These are phyloP conservation scores for Coturnix japonica DNA, from an alignment of 2,113 vertebrate genomes.

Conservation along the genomic window DNA sequence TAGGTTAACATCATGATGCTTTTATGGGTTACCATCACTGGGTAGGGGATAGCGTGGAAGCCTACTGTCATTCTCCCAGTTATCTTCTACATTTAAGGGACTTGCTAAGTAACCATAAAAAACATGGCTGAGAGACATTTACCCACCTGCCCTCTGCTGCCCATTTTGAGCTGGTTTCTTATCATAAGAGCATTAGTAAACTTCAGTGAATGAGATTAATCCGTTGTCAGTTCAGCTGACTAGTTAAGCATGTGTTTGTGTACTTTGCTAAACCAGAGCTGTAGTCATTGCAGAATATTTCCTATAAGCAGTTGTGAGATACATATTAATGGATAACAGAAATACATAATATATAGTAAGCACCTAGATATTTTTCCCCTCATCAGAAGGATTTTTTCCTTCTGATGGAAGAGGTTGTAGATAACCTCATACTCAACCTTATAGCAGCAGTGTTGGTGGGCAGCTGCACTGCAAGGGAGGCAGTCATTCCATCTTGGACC, in stretches of 20 bases:
- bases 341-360: accelerated
- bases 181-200: not conserved
- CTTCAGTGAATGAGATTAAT: not conserved
- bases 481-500: not conserved
- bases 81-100: not conserved
- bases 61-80: not conserved
- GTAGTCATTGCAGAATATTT: constrained; percentile 12
- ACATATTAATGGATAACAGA: not conserved
- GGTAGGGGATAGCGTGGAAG: not conserved
- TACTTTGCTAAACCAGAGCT: not conserved
- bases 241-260: not conserved
- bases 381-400: not conserved
- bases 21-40: accelerated
- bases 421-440: not conserved
- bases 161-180: not conserved
- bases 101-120: not conserved
- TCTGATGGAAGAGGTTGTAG: not conserved
- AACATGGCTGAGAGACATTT: not conserved
- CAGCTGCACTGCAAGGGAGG: not conserved
- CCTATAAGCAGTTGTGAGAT: not conserved
- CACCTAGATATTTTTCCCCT: not conserved
- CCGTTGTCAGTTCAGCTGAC: not conserved
- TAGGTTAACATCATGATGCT: not conserved
- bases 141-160: not conserved
- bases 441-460: accelerated